These are phyloP conservation scores for Sebastes cheni DNA, from an alignment of 2,797 vertebrate genomes.

Conservation along the genomic window DNA sequence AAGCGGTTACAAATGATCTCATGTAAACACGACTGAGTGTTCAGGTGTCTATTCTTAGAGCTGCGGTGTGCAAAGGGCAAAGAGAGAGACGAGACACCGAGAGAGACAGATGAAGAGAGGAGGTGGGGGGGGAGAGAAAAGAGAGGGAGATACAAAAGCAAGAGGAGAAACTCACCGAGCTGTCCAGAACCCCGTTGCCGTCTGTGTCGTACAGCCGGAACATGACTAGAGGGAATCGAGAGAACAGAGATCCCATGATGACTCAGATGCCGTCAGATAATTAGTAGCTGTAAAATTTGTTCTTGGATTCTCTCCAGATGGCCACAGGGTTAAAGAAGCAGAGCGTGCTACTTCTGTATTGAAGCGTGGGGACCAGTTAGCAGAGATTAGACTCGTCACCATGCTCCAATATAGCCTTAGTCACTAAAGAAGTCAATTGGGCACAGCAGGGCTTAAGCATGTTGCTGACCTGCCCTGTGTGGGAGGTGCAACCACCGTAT, in stretches of 20 bases:
- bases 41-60: slow-evolving; percentile 41
- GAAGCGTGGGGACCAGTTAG: slow-evolving; percentile 16
- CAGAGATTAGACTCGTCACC: slow-evolving; percentile 51
- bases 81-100: neutral
- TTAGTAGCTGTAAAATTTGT: slow-evolving; percentile 13
- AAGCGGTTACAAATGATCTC: slow-evolving; percentile 22
- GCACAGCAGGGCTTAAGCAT: slow-evolving; percentile 26
- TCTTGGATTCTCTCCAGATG: slow-evolving; percentile 14
- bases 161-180: slow-evolving; percentile 85
- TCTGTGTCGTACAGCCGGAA: slow-evolving; percentile 94
- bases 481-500: slow-evolving; percentile 3
- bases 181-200: slow-evolving; percentile 93
- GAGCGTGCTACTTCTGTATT: neutral
- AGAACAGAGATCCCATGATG: slow-evolving; percentile 59
- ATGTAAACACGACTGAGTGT: slow-evolving; percentile 31
- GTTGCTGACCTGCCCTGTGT: slow-evolving; percentile 19
- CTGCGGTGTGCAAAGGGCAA: neutral
- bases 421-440: slow-evolving; percentile 41
- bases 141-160: neutral
- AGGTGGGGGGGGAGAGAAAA: neutral
- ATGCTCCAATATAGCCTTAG: slow-evolving; percentile 28
- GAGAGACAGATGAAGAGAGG: neutral
- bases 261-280: slow-evolving; percentile 30
- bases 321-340: slow-evolving; percentile 18
- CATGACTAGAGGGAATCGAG: slow-evolving; percentile 86